Percentiles rank a stretch among this genome's conserved stretches.
These are phyloP conservation scores for Gallinago stenura DNA, from an alignment of 2,797 vertebrate genomes.

Conservation along the genomic window DNA sequence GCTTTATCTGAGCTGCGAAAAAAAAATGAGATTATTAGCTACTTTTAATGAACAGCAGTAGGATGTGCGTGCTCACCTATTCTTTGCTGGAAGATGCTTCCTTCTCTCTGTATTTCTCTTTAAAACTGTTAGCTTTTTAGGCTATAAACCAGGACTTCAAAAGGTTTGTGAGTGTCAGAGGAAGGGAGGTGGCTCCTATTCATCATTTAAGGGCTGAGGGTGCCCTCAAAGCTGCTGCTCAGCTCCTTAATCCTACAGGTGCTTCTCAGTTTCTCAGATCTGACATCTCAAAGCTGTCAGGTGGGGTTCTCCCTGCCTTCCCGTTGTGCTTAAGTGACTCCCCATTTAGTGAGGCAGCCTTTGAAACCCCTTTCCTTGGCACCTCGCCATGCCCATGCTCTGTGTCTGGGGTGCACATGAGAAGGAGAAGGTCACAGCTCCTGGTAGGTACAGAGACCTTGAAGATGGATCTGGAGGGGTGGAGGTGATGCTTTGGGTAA, in stretches of 20 bases:
- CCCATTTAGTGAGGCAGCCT: neutral
- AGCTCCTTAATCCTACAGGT: neutral
- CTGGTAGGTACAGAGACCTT: neutral
- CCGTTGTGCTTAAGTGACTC: neutral
- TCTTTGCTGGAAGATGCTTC: neutral
- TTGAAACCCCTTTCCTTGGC: neutral
- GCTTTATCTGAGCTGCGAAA: neutral
- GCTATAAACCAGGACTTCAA: neutral
- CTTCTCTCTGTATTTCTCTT: neutral
- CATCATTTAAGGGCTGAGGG: neutral
- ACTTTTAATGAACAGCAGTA: conserved; percentile 62
- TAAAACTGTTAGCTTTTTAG: neutral
- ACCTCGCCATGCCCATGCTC: rapidly evolving
- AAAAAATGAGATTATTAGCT: conserved; percentile 41
- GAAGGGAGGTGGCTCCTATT: neutral
- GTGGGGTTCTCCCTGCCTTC: neutral
- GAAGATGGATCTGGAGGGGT: neutral
- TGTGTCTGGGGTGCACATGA: neutral
- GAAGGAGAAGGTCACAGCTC: neutral
- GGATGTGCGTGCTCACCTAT: neutral
- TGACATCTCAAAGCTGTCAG: neutral
- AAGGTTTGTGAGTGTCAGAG: neutral
- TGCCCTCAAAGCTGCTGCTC: neutral
- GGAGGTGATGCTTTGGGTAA: neutral
- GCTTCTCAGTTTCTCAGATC: conserved; percentile 1